phyloP scores from a whole-genome alignment of 2,888 invertebrate species.

The Cryptocephalus moraei region DNA sequence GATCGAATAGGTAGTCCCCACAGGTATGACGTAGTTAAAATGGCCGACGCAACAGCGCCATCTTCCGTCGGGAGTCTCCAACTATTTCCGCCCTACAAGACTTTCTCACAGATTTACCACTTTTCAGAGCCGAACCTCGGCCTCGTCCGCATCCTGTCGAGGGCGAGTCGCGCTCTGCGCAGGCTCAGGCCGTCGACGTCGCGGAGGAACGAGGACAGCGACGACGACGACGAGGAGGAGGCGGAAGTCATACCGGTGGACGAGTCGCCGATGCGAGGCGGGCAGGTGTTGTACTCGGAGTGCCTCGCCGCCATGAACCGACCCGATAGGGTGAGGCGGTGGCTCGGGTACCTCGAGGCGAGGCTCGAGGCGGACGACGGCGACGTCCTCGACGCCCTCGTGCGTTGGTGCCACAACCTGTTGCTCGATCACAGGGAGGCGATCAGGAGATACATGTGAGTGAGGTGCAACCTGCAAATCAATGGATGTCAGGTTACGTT shows the following conservation, averaged over 20 bases:
- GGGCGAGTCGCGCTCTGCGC: slow-evolving; percentile 27
- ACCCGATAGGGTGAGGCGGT: slow-evolving; percentile 35
- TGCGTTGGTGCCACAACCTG: slow-evolving; percentile 69
- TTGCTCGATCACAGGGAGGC: slow-evolving; percentile 72
- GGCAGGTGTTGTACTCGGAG: slow-evolving; percentile 27
- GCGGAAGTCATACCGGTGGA: slow-evolving; percentile 35
- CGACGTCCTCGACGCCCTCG: slow-evolving; percentile 28
- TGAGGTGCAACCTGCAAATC: slow-evolving; percentile 6
- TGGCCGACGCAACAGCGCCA: too few relatives aligned
- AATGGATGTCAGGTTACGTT: too few relatives aligned
- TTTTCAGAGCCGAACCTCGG: slow-evolving; percentile 41
- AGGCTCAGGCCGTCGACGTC: background rate
- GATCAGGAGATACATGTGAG: slow-evolving; percentile 74
- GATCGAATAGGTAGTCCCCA: too few relatives aligned
- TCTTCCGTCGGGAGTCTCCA: too few relatives aligned
- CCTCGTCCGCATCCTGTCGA: slow-evolving; percentile 49
- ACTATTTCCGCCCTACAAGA: too few relatives aligned
- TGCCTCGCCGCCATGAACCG: slow-evolving; percentile 33
- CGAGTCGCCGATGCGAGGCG: too few relatives aligned
- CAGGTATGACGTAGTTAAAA: too few relatives aligned
- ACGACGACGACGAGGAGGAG: slow-evolving; percentile 47
- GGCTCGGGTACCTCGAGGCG: slow-evolving; percentile 41
- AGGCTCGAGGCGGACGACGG: slow-evolving; percentile 30
- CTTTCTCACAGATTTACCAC: too few relatives aligned
- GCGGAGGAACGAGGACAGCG: slow-evolving; percentile 41